Evolutionary conservation across 2,888 invertebrate genomes (phyloP), one percentile per base, ranked within the genome.

Genomic region (Matsumyia berberina): DNA sequence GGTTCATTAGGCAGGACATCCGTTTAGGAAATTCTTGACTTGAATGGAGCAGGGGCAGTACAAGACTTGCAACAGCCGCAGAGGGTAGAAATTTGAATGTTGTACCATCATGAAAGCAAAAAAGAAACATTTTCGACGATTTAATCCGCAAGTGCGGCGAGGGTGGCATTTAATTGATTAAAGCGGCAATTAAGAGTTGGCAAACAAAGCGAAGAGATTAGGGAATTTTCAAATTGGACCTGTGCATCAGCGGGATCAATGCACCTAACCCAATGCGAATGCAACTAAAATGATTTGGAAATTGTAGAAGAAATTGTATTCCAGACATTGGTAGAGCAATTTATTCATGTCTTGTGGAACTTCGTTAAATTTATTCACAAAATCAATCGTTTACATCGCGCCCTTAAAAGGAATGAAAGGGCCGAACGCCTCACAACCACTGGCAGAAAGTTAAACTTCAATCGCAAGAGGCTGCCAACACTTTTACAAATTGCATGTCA

Each of bases 1-100:
- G 78, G 73, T 78, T 78, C 83, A 83, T 83, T 83, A 83, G 64
- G 57, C 83, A 83, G 62, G 49, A 44, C 78, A 73, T 78, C 83
- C 83, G 62, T 49, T 49, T 35, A 29, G 62, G 49, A 55, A 67
- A 29, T 55, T 67, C 55, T 66, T 60, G 17, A 24, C 17, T 74
- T 49, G 29, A 44, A 53, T 35, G 44, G 7, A n/a, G 15, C n/a
- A 15, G 42, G 15, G 5, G 33, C 15, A 57, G 44, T 24, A 17
- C 15, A 33, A 39, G 33, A 70, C 15, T 37, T 19, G 39, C 60
- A 19, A 15, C 24, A 24, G 24, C 24, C 24, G 39, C 6, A 2
- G 9, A 6, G 15, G 35, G 0, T 12, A 0, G 17, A 12, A 17
- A 17, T 55, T 35, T 55, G 19, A 35, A 49, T 33, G 31, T 12